Evolutionary conservation across 2,113 vertebrate genomes (phyloP).

Genomic region (Equus quagga): DNA sequence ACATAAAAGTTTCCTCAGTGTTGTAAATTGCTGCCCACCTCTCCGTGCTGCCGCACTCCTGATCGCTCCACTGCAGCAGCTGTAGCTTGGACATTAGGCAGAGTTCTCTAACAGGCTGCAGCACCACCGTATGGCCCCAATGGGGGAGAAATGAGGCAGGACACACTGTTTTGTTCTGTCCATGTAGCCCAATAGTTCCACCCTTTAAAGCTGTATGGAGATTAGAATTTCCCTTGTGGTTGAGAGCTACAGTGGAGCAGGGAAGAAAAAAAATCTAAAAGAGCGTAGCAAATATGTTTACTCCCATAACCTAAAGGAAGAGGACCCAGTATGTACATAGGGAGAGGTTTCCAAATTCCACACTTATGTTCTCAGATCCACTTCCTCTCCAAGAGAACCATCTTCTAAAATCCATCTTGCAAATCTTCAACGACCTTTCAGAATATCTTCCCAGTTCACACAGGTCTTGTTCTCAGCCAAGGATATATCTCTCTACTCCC

Average conservation of each 20-base stretch:
- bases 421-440: neutral
- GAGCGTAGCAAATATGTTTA: conserved; percentile 1
- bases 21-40: neutral
- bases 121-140: neutral
- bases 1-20: neutral
- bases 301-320: neutral
- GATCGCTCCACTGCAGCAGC: neutral
- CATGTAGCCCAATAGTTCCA: neutral
- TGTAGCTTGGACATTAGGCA: neutral
- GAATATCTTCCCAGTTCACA: neutral
- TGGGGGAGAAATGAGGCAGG: neutral
- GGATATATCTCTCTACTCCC: conserved; percentile 25
- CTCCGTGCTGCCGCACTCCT: neutral
- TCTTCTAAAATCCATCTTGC: neutral
- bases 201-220: neutral
- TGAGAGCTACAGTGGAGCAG: conserved; percentile 25
- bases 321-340: neutral
- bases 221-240: neutral
- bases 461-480: neutral
- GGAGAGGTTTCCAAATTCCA: neutral
- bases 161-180: neutral
- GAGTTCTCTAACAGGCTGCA: neutral
- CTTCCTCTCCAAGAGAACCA: neutral
- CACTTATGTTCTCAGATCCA: neutral
- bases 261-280: conserved; percentile 5